phyloP scores from a whole-genome alignment of 2,888 invertebrate species.

The Empis stercorea region DNA sequence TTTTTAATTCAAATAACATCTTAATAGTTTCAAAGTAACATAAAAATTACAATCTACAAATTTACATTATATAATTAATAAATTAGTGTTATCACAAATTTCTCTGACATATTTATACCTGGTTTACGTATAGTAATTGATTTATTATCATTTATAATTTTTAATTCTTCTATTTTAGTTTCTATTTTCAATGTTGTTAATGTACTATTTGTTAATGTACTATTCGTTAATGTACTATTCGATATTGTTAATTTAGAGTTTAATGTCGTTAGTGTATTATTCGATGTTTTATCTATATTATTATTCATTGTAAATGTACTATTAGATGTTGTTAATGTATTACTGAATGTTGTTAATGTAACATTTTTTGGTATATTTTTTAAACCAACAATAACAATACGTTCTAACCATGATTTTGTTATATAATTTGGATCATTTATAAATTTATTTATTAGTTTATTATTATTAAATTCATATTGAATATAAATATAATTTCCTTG shows the following conservation, averaged over 20 bases:
- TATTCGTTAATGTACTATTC: too few species aligned
- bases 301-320: too few species aligned
- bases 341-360: constrained; percentile 36
- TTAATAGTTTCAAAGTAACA: too few species aligned
- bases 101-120: constrained; percentile 62
- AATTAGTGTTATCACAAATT: constrained; percentile 57
- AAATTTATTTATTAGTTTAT: constrained; percentile 52
- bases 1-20: too few species aligned
- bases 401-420: constrained; percentile 78
- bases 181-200: constrained; percentile 35
- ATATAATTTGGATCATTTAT: constrained; percentile 54
- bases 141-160: constrained; percentile 52
- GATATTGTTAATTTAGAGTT: constrained; percentile 36
- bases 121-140: constrained; percentile 76
- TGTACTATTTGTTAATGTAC: too few species aligned
- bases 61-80: too few species aligned
- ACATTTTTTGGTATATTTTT: constrained; percentile 53
- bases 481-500: constrained; percentile 62
- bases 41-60: too few species aligned
- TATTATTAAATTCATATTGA: constrained; percentile 48
- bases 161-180: constrained; percentile 46
- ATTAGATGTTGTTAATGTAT: too few species aligned
- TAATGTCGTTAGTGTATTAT: too few species aligned
- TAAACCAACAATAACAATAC: constrained; percentile 71
- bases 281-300: too few species aligned